Conservation (phyloP, 2,888 invertebrate species). For the Ectemnius lituratus region DNA sequence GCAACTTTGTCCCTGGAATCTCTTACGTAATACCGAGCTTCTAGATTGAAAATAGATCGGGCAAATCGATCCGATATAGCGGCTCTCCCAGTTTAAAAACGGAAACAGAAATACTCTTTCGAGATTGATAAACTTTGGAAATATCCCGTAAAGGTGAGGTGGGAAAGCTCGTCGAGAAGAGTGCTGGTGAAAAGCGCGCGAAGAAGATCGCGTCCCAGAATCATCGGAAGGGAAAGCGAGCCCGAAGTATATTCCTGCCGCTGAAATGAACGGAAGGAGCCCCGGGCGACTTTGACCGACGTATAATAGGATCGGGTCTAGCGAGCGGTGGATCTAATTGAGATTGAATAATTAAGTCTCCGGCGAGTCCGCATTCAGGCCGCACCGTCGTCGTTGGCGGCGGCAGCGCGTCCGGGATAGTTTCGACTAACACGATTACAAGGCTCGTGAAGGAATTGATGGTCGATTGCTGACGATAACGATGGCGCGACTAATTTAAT, state of each 20-base stretch:
- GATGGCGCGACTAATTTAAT: slow-evolving; percentile 25
- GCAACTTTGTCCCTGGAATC: neutral
- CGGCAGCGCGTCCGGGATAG: slow-evolving; percentile 22
- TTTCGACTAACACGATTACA: slow-evolving; percentile 26
- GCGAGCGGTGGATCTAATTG: slow-evolving; percentile 58
- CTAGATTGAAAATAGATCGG: no score
- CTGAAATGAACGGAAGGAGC: neutral
- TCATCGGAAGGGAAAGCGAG: no score
- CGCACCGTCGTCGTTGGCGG: neutral
- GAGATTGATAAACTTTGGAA: no score
- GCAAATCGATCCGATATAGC: no score
- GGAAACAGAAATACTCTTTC: no score
- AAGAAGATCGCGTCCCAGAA: no score
- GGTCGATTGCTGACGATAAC: slow-evolving; percentile 19
- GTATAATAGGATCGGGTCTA: slow-evolving; percentile 60
- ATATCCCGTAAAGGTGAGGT: no score
- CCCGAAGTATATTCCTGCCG: neutral
- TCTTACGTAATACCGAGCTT: neutral
- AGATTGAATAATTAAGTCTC: slow-evolving; percentile 62
- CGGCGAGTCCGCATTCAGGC: slow-evolving; percentile 13
- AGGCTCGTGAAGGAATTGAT: slow-evolving; percentile 8
- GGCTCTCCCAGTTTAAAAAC: no score
- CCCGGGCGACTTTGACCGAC: slow-evolving; percentile 17
- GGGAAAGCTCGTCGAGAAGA: no score
- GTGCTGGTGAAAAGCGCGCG: no score